Conservation (phyloP, 2,797 vertebrate species). For the Cossypha caffra region DNA sequence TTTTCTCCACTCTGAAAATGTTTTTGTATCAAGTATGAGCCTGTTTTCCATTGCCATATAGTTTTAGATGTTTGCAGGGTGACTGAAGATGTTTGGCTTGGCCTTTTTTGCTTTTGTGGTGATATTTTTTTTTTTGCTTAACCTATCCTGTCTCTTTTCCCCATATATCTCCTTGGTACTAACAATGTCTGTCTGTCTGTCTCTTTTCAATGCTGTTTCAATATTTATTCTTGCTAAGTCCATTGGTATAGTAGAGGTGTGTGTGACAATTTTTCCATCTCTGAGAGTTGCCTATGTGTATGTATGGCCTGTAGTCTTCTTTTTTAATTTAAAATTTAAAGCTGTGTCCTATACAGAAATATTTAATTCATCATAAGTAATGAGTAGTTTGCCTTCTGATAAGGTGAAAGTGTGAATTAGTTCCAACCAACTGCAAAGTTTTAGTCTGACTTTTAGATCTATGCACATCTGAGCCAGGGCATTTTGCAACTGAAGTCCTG, state of each 20-base stretch:
- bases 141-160: not conserved
- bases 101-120: not conserved
- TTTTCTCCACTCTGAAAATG: not conserved
- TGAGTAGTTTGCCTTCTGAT: not conserved
- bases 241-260: not conserved
- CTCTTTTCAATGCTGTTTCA: not conserved
- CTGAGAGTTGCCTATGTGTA: not conserved
- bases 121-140: not conserved
- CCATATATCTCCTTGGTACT: not conserved
- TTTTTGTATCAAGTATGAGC: not conserved
- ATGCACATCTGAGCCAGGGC: not conserved
- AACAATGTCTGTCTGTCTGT: not conserved
- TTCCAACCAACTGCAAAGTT: not conserved
- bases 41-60: not conserved
- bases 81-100: not conserved
- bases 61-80: not conserved
- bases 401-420: not conserved
- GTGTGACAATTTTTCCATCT: not conserved
- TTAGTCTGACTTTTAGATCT: not conserved
- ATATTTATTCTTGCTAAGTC: not conserved
- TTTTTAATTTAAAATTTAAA: not conserved
- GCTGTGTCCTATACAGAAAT: not conserved
- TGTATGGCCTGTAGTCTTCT: not conserved
- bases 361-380: not conserved
- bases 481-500: not conserved